A percentile compares a stretch with the other conserved stretches of the same genome.
phyloP scores from a whole-genome alignment of 2,888 invertebrate genomes.

The Papilio elwesi region DNA sequence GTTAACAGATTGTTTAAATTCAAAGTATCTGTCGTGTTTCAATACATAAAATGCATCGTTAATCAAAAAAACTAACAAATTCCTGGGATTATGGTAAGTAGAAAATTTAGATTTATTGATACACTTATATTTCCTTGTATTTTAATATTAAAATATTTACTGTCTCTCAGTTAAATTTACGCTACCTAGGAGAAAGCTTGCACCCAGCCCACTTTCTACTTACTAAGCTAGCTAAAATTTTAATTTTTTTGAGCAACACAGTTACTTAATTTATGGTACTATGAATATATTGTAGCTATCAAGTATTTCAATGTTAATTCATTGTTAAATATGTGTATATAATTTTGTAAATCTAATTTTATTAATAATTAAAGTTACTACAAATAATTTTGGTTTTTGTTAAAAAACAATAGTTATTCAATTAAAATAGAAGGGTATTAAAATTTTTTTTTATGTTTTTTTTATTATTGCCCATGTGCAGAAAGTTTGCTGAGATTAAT shows the following conservation, averaged over 20 bases:
- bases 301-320: background rate
- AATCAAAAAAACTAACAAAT: slow-evolving; percentile 54
- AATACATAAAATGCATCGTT: slow-evolving; percentile 43
- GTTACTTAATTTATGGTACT: background rate
- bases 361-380: no score
- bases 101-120: slow-evolving; percentile 37
- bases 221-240: background rate
- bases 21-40: slow-evolving; percentile 49
- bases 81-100: slow-evolving; percentile 55
- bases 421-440: no score
- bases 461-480: no score
- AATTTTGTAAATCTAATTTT: background rate
- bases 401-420: no score
- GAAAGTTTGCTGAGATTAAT: no score
- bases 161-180: slow-evolving; percentile 2
- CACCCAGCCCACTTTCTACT: slow-evolving; percentile 55
- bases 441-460: no score
- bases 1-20: slow-evolving; percentile 18
- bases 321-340: background rate
- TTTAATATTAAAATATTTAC: background rate
- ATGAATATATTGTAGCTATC: background rate
- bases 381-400: no score
- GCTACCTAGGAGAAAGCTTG: slow-evolving; percentile 49
- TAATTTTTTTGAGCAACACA: background rate
- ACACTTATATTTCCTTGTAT: slow-evolving; percentile 9